Conservation (phyloP, 2,113 vertebrate genomes). For the Meriones unguiculatus region DNA sequence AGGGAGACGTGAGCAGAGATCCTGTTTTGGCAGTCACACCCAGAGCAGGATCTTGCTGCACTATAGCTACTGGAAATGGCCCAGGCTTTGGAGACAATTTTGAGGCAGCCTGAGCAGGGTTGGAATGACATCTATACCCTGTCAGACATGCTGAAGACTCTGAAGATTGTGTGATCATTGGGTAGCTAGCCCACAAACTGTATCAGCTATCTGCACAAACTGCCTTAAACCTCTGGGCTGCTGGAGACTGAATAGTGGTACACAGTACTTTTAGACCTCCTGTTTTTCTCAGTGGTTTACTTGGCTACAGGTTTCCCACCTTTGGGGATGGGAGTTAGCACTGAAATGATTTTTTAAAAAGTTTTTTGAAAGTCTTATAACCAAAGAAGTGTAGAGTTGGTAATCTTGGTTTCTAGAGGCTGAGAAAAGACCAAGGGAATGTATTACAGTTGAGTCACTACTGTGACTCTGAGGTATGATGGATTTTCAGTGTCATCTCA, state of each 20-base stretch:
- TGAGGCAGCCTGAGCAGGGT: slow-evolving; percentile 82
- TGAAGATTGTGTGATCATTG: slow-evolving; percentile 88
- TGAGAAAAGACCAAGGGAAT: neutral
- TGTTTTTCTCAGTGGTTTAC: slow-evolving; percentile 21
- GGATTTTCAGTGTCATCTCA: neutral
- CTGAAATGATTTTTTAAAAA: neutral
- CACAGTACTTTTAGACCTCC: neutral
- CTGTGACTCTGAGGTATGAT: neutral
- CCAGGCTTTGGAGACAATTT: slow-evolving; percentile 87
- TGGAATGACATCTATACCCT: slow-evolving; percentile 88
- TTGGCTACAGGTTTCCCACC: neutral
- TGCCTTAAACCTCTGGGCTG: neutral
- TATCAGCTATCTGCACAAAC: neutral
- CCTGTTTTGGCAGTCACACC: slow-evolving; percentile 86
- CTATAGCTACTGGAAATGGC: slow-evolving; percentile 86
- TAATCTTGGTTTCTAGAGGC: neutral
- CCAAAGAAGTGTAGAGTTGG: neutral
- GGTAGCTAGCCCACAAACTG: too few relatives aligned
- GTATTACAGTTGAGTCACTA: neutral
- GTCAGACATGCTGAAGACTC: slow-evolving; percentile 90
- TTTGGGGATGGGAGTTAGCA: neutral
- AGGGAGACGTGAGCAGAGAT: slow-evolving; percentile 95
- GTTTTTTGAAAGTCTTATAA: neutral
- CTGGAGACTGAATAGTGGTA: neutral
- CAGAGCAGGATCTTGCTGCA: neutral